Conservation (phyloP, 2,888 invertebrate species). For the Parnassius glacialis region DNA sequence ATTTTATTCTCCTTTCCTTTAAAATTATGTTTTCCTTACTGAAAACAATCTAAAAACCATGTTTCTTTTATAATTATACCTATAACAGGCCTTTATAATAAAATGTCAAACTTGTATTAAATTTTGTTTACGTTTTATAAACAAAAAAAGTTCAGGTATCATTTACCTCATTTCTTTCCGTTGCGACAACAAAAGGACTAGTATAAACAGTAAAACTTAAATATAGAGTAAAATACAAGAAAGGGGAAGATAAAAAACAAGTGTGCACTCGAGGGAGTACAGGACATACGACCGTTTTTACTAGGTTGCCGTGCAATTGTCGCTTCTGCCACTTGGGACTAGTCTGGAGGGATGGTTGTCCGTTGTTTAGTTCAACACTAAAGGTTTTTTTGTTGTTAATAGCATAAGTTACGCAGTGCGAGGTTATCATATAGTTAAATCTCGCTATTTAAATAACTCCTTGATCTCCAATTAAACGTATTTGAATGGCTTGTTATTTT, state of each 20-base stretch:
- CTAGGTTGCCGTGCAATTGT: constrained; percentile 48
- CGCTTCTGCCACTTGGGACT: constrained; percentile 48
- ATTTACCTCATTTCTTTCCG: constrained; percentile 8
- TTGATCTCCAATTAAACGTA: too few relatives aligned
- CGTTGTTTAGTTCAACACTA: constrained; percentile 32
- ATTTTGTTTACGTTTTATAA: constrained; percentile 29
- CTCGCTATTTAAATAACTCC: too few relatives aligned
- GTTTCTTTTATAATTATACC: too few relatives aligned
- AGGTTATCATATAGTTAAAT: too few relatives aligned
- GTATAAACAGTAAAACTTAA: constrained; percentile 35
- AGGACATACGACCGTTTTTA: constrained; percentile 43
- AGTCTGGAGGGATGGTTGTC: constrained; percentile 32
- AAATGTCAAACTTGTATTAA: too few relatives aligned
- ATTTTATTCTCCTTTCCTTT: too few relatives aligned
- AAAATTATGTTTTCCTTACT: too few relatives aligned
- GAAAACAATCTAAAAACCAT: too few relatives aligned
- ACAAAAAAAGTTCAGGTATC: constrained; percentile 14
- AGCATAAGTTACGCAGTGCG: background rate
- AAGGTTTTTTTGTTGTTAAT: constrained; percentile 21
- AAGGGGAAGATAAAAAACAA: constrained; percentile 38
- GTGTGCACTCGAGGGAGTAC: constrained; percentile 39
- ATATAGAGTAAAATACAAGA: constrained; percentile 39
- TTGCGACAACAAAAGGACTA: constrained; percentile 29
- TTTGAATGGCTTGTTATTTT: too few relatives aligned
- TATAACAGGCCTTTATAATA: too few relatives aligned